phyloP scores from a whole-genome alignment of 2,113 vertebrate species.

The Dipodomys spectabilis region DNA sequence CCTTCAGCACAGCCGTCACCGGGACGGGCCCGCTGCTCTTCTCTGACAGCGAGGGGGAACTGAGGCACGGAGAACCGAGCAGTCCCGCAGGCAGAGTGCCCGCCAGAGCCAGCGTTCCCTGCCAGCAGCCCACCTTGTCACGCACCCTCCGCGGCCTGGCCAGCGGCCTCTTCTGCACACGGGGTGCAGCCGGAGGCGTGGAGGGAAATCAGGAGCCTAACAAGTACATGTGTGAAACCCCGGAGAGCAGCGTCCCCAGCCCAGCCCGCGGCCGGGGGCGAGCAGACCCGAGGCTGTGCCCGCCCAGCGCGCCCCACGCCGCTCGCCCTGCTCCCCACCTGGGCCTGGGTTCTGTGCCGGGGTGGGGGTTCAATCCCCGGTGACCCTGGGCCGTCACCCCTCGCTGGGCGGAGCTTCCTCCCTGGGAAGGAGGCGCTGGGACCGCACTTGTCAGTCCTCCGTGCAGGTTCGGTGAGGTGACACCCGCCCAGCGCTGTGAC shows the following conservation, averaged over 20 bases:
- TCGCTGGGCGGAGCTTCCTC: neutral
- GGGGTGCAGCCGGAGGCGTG: neutral
- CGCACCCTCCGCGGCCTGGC: neutral
- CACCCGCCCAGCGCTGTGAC: neutral
- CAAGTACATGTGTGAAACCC: neutral
- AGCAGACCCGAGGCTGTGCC: too few relatives aligned
- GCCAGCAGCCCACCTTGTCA: neutral
- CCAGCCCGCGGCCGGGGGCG: too few relatives aligned
- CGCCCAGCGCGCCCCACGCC: neutral
- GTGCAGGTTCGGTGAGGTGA: accelerated
- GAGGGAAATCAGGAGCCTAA: neutral
- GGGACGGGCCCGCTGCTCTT: neutral
- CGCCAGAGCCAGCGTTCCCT: neutral
- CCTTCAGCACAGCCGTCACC: accelerated
- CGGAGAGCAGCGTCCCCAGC: too few relatives aligned
- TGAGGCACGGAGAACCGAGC: neutral
- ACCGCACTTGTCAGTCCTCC: accelerated
- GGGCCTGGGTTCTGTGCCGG: neutral
- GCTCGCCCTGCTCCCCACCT: neutral
- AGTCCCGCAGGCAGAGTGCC: neutral
- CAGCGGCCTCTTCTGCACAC: too few relatives aligned
- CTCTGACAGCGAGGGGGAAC: neutral
- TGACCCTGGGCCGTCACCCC: neutral
- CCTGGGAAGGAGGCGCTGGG: accelerated
- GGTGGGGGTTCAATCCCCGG: neutral